phyloP scores from a whole-genome alignment of 2,888 invertebrate genomes.

The Caenorhabditis sp. region DNA sequence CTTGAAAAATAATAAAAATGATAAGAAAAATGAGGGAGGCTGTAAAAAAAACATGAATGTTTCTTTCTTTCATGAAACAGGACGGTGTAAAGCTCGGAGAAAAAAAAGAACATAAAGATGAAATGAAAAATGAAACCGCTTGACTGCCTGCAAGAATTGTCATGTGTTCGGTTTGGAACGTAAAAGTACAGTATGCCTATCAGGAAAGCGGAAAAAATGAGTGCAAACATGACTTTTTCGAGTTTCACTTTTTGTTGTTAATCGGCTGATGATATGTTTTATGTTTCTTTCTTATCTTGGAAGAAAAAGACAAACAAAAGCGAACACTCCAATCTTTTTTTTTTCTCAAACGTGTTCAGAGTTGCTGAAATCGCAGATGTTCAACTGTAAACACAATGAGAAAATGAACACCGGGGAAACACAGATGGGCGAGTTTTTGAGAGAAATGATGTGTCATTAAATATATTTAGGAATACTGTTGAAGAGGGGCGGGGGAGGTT shows the following conservation, averaged over 20 bases:
- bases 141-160: not conserved
- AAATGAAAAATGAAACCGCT: not conserved
- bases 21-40: not conserved
- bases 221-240: not conserved
- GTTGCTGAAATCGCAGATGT: not conserved
- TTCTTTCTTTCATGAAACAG: slow-evolving; percentile 1
- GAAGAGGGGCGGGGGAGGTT: not conserved
- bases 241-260: not conserved
- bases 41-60: not conserved
- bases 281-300: not conserved
- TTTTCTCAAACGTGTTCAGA: not conserved
- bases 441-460: not conserved
- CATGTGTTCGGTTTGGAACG: not conserved
- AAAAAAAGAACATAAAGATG: not conserved
- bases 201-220: not conserved
- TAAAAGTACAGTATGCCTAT: not conserved
- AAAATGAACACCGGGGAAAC: not conserved
- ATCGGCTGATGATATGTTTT: not conserved
- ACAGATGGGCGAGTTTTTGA: not conserved
- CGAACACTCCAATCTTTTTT: not conserved
- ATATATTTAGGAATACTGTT: not conserved
- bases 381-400: not conserved
- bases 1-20: not conserved
- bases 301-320: not conserved
- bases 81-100: not conserved